Conservation (phyloP, 1,140 invertebrate species). For the Eumaeus atala region DNA sequence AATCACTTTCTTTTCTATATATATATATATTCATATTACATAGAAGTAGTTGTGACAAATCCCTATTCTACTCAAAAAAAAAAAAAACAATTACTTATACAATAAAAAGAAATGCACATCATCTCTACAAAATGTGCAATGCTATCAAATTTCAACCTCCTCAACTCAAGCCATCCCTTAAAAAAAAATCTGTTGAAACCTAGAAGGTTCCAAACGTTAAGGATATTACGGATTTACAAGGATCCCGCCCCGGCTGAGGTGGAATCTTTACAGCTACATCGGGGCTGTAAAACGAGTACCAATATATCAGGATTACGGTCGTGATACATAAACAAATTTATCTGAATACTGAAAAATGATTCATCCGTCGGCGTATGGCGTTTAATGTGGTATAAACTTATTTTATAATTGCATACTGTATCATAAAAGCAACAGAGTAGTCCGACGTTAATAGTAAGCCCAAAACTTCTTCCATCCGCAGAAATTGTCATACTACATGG, state of each 20-base stretch:
- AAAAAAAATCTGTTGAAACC: background rate
- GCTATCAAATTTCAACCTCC: too few species aligned
- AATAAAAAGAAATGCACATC: too few species aligned
- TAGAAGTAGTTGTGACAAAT: too few species aligned
- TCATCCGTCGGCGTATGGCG: background rate
- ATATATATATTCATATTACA: too few species aligned
- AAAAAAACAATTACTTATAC: too few species aligned
- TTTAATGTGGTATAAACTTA: background rate
- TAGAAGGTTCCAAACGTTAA: constrained; percentile 5
- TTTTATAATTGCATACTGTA: background rate
- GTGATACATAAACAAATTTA: constrained; percentile 6
- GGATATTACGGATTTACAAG: constrained; percentile 9
- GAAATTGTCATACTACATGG: too few species aligned
- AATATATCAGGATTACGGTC: constrained; percentile 2
- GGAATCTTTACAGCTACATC: background rate
- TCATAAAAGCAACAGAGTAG: background rate
- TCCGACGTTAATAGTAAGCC: too few species aligned
- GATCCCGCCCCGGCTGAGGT: constrained; percentile 2
- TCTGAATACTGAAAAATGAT: constrained; percentile 6
- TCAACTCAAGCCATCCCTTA: too few species aligned
- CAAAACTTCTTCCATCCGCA: too few species aligned
- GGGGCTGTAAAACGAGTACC: constrained; percentile 4
- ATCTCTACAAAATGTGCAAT: too few species aligned
- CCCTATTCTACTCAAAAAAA: too few species aligned
- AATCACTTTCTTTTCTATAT: too few species aligned